Base-by-base conservation (phyloP, 2,888 invertebrate genomes). In the Trichogramma evanescens region DNA sequence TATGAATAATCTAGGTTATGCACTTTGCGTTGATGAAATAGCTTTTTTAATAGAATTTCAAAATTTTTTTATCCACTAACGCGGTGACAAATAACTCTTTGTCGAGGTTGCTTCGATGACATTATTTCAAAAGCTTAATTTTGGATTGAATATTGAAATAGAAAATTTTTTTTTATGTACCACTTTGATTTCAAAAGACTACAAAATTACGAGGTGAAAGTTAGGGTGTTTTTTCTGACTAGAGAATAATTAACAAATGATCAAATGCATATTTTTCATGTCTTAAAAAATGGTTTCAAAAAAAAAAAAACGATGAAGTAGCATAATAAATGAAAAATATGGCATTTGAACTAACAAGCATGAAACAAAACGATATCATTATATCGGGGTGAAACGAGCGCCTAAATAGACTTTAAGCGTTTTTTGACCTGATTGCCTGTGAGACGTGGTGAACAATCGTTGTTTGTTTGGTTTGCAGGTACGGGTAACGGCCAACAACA, bases 401-500 rank as follows among this genome's bases (percentile, higher is more conserved):
- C 26, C 26, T 26, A 26, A 26, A 26, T 26, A 26, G 26, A 26
- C 26, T 26, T 26, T 26, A 26, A 3, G 26, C 26, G 26, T 26
- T 26, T 26, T 26, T 26, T 26, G 26, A 26, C 3, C 42, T 41
- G 38, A 39, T 6, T n/a, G 54, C 6, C 46, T 52, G 54, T 58
- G 49, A 39, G 46, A 59, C 43, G 59, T 56, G 51, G 59, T 59
- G 57, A 63, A 63, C 59, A 57, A 13, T 51, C 51, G 49, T 57
- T 54, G 41, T 62, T 26, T 53, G 56, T 65, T 45, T 66, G 68
- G 53, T 65, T 78, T 77, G 64, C 74, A 77, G 77, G 77, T 76
- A 77, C 77, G 74, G 77, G 76, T 72, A 77, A 77, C 70, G 77
- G 77, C 74, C 75, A 73, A 76, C 74, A 74, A 68, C 70, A 71